These are phyloP conservation scores for Sebastes fasciatus DNA, from an alignment of 2,113 vertebrate species.

Conservation along the genomic window DNA sequence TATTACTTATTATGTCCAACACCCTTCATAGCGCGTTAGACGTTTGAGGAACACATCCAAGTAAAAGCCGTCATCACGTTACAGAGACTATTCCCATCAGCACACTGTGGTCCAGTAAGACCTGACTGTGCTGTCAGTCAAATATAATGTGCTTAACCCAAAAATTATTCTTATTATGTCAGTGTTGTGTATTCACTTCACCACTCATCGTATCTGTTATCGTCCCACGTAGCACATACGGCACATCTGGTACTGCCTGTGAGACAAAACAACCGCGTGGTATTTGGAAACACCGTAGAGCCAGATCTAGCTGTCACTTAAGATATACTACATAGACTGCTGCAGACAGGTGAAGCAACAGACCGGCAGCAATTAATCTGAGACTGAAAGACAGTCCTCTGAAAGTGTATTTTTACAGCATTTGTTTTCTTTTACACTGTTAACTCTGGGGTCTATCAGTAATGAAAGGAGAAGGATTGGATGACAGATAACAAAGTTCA, in stretches of 20 bases:
- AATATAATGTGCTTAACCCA: neutral
- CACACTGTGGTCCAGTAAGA: neutral
- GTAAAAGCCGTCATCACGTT: slow-evolving; percentile 19
- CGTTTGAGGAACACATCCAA: slow-evolving; percentile 20
- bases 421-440: slow-evolving; percentile 1
- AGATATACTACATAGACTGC: slow-evolving; percentile 5
- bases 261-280: neutral
- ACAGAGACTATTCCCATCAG: slow-evolving; percentile 37
- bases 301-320: slow-evolving; percentile 13
- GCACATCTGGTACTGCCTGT: slow-evolving; percentile 40
- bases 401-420: neutral
- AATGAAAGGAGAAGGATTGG: neutral
- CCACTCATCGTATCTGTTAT: neutral
- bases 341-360: slow-evolving; percentile 41
- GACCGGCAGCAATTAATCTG: slow-evolving; percentile 13
- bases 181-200: neutral
- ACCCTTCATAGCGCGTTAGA: neutral
- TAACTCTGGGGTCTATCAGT: neutral
- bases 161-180: neutral
- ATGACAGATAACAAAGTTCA: neutral
- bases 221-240: neutral
- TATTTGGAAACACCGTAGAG: slow-evolving; percentile 7
- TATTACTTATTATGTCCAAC: slow-evolving; percentile 32
- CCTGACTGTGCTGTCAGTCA: slow-evolving; percentile 20
- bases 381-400: neutral